These are phyloP conservation scores for Eurystomus gularis DNA, from an alignment of 2,113 vertebrate genomes.

Conservation along the genomic window DNA sequence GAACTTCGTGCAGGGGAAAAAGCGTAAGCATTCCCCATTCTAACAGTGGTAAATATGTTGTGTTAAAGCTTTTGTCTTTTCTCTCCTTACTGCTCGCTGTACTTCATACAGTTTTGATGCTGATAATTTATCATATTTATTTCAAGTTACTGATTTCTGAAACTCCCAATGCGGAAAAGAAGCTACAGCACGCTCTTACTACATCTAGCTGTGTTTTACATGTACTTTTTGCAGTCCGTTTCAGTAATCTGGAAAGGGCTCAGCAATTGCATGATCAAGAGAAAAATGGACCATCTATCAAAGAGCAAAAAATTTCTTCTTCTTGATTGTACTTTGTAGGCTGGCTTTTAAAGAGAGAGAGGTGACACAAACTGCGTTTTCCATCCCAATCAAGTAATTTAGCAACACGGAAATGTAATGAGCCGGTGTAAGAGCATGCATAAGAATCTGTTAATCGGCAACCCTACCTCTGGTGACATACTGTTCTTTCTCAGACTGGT, in stretches of 20 bases:
- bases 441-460: neutral
- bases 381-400: neutral
- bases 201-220: neutral
- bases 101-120: neutral
- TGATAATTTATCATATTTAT: neutral
- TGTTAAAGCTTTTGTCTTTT: neutral
- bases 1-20: neutral
- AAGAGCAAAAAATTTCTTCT: neutral
- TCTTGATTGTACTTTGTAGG: neutral
- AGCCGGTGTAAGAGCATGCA: neutral
- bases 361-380: neutral
- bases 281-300: neutral
- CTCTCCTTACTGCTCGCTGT: neutral
- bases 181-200: neutral
- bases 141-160: neutral
- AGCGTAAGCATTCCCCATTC: neutral
- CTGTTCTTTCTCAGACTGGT: neutral
- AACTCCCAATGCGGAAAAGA: neutral
- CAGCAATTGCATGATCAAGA: neutral
- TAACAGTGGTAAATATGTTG: neutral
- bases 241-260: neutral
- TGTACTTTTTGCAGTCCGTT: neutral
- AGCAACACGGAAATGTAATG: neutral
- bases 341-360: neutral
- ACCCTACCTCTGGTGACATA: neutral